Evolutionary conservation across 1,140 invertebrate genomes (phyloP).

Genomic region (Pseudoatta argentina): DNA sequence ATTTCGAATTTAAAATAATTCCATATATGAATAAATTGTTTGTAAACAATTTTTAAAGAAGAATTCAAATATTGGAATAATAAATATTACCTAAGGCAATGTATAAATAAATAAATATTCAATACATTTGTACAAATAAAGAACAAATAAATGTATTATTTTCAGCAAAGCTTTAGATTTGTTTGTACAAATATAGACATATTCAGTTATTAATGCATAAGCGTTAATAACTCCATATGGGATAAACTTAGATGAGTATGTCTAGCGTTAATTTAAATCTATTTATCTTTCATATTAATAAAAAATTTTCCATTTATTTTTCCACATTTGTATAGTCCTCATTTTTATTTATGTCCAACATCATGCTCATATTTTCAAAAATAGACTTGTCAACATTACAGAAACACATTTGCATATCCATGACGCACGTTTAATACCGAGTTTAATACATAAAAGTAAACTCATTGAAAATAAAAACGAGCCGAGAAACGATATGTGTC

Average conservation of each 20-base stretch:
- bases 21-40: background rate
- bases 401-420: background rate
- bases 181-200: too few relatives aligned
- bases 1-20: background rate
- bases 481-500: background rate
- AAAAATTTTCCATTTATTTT: background rate
- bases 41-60: background rate
- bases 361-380: background rate
- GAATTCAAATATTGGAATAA: background rate
- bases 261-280: background rate
- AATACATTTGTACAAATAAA: background rate
- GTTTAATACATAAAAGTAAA: background rate
- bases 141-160: background rate
- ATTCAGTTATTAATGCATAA: background rate
- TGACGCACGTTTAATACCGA: background rate
- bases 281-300: background rate
- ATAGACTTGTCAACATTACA: background rate
- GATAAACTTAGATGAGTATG: too few relatives aligned
- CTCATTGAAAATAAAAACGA: conserved; percentile 1
- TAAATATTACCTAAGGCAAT: background rate
- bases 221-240: too few relatives aligned
- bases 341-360: background rate
- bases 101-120: background rate
- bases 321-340: background rate
- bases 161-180: background rate